Percentiles rank a stretch among this genome's conserved stretches.
Conservation (phyloP, 2,888 invertebrate genomes). For the Isotomurus palustris region DNA sequence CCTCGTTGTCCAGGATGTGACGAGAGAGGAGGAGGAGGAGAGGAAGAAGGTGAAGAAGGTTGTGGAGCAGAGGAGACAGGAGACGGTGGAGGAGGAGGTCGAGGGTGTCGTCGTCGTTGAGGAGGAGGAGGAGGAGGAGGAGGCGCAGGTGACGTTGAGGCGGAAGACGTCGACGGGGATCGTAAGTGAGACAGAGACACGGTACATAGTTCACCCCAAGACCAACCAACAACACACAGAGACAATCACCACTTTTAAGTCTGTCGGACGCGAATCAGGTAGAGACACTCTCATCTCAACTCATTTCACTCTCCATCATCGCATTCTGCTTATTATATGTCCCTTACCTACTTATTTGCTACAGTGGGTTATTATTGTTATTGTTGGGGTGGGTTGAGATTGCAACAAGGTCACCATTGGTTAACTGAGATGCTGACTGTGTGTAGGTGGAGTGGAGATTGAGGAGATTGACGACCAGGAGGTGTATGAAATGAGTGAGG, state of each 20-base stretch:
- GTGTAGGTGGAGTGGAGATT: slow-evolving; percentile 17
- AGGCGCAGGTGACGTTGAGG: not conserved
- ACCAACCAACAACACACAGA: slow-evolving; percentile 12
- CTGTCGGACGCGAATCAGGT: too few relatives aligned
- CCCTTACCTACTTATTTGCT: too few relatives aligned
- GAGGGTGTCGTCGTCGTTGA: too few relatives aligned
- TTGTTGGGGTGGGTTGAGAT: too few relatives aligned
- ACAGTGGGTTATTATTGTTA: too few relatives aligned
- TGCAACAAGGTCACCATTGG: slow-evolving; percentile 2
- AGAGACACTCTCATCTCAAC: too few relatives aligned
- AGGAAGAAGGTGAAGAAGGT: not conserved
- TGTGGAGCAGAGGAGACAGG: not conserved
- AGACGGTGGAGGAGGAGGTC: slow-evolving; percentile 2
- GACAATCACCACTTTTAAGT: slow-evolving; percentile 22
- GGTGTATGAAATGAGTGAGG: not conserved
- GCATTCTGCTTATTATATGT: too few relatives aligned
- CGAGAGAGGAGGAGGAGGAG: not conserved
- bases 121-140: slow-evolving; percentile 2
- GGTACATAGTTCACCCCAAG: slow-evolving; percentile 14
- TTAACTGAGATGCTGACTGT: not conserved
- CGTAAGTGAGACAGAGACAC: slow-evolving; percentile 17
- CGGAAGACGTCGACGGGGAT: not conserved
- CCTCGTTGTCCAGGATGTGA: not conserved
- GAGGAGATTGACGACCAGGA: slow-evolving; percentile 31
- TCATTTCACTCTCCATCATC: too few relatives aligned